A percentile compares a stretch with the other conserved stretches of the same genome.
Evolutionary conservation across 2,888 invertebrate genomes (phyloP).

Genomic region (Phaedon cochleariae): DNA sequence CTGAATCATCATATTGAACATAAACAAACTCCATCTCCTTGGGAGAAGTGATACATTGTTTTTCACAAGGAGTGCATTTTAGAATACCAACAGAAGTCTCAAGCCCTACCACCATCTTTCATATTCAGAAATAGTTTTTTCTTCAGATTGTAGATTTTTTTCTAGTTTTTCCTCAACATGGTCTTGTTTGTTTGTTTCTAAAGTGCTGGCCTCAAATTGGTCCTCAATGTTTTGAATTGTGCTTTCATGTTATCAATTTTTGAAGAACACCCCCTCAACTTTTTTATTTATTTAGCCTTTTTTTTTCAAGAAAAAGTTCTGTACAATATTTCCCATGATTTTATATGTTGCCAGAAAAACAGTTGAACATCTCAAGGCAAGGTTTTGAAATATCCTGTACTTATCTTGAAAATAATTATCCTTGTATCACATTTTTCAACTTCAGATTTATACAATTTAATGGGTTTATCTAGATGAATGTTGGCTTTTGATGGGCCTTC

Average conservation of each 20-base stretch:
- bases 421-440: not conserved
- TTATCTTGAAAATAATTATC: not conserved
- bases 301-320: too few relatives aligned
- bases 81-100: conserved; percentile 5
- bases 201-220: not conserved
- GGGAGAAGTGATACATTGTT: not conserved
- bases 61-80: not conserved
- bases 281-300: too few relatives aligned
- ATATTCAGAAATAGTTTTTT: not conserved
- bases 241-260: not conserved
- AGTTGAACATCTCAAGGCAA: too few relatives aligned
- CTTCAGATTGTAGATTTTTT: not conserved
- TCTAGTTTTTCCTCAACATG: not conserved
- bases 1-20: conserved; percentile 53
- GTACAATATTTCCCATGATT: too few relatives aligned
- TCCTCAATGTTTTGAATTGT: not conserved
- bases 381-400: too few relatives aligned
- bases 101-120: not conserved
- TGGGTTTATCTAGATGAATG: conserved; percentile 1
- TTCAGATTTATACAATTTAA: not conserved
- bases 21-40: conserved; percentile 58
- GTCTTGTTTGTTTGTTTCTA: not conserved
- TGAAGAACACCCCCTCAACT: too few relatives aligned
- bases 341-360: too few relatives aligned
- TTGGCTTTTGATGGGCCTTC: not conserved